These are phyloP conservation scores for Resseliella maxima DNA, from an alignment of 2,888 invertebrate species.

Conservation along the genomic window DNA sequence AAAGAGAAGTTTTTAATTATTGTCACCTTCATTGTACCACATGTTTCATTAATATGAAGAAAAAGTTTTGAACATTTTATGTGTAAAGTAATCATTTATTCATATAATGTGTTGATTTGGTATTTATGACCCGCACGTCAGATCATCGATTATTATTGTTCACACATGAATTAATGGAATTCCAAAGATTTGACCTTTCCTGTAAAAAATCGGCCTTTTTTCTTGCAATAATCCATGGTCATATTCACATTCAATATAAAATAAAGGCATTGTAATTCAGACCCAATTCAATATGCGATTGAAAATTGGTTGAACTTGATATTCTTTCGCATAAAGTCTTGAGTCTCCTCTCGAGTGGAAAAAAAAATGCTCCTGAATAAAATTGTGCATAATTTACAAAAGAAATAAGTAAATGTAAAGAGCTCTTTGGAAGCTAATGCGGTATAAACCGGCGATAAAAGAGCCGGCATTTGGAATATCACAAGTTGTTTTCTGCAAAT, in stretches of 20 bases:
- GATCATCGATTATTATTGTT: neutral
- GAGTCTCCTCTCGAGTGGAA: neutral
- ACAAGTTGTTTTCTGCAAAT: neutral
- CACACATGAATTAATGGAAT: neutral
- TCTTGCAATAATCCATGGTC: neutral
- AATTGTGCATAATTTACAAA: slow-evolving; percentile 20
- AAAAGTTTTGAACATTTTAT: neutral
- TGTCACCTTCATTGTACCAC: too few relatives aligned
- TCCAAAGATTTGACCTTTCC: too few relatives aligned
- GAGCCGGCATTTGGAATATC: neutral
- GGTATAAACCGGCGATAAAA: neutral
- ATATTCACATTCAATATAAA: neutral
- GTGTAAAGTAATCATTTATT: neutral
- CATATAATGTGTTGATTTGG: slow-evolving; percentile 16
- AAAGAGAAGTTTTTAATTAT: too few relatives aligned
- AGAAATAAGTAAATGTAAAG: neutral
- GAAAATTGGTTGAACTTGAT: neutral
- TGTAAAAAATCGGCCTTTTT: too few relatives aligned
- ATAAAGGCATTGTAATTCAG: too few relatives aligned
- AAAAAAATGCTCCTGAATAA: neutral
- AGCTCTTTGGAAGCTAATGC: slow-evolving; percentile 14
- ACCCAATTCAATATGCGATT: neutral
- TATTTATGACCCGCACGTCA: neutral
- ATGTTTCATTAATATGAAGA: too few relatives aligned
- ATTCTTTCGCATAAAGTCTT: neutral